phyloP scores from a whole-genome alignment of 2,113 vertebrate species.

The Silurus glanis region DNA sequence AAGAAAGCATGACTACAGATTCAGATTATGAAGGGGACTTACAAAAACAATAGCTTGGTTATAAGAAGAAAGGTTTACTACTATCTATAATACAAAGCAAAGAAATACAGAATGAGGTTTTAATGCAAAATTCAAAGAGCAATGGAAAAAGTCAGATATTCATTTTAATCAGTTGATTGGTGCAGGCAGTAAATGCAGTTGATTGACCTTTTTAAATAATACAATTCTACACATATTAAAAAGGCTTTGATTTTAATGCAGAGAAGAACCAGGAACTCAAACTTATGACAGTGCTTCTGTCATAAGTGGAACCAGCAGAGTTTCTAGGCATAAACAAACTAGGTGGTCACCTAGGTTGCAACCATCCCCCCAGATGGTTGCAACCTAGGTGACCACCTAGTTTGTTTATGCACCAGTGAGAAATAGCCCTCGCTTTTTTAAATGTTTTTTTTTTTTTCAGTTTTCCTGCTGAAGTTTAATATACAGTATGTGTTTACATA shows the following conservation, averaged over 20 bases:
- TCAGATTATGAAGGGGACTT: background rate
- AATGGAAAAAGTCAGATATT: background rate
- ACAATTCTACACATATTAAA: slow-evolving; percentile 26
- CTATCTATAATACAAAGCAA: background rate
- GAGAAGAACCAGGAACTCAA: slow-evolving; percentile 23
- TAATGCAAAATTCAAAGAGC: background rate
- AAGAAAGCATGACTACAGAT: background rate
- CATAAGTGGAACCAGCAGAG: slow-evolving; percentile 12
- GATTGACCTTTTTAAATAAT: background rate
- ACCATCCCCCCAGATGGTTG: too few relatives aligned
- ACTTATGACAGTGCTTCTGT: slow-evolving; percentile 11
- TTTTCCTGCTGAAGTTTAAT: too few relatives aligned
- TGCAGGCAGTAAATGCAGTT: slow-evolving; percentile 17
- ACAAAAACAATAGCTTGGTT: background rate
- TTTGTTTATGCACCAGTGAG: too few relatives aligned
- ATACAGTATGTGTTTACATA: too few relatives aligned
- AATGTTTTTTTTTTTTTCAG: too few relatives aligned
- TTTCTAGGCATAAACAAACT: too few relatives aligned
- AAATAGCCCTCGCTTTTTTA: too few relatives aligned
- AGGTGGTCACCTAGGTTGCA: too few relatives aligned
- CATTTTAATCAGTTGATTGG: slow-evolving; percentile 15
- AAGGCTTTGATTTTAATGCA: slow-evolving; percentile 32
- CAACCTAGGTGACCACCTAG: too few relatives aligned
- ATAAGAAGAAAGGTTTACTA: background rate
- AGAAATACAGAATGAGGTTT: background rate